phyloP scores from a whole-genome alignment of 2,113 vertebrate species.

The Alouatta palliata region DNA sequence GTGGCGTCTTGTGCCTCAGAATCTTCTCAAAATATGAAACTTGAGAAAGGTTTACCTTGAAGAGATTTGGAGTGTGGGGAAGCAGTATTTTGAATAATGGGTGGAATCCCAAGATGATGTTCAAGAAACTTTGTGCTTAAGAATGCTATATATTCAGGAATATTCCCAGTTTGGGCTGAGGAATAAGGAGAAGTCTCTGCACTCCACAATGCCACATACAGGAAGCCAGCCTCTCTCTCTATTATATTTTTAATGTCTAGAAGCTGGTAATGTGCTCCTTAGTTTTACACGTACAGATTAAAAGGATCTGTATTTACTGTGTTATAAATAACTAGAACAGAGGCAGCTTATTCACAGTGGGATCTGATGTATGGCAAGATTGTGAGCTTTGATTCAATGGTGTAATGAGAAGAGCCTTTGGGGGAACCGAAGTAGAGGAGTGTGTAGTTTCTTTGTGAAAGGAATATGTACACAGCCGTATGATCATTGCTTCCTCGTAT shows the following conservation, averaged over 20 bases:
- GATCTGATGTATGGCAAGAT: neutral
- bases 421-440: neutral
- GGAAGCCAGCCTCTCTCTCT: neutral
- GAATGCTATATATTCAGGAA: neutral
- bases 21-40: neutral
- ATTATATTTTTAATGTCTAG: neutral
- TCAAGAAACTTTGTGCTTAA: neutral
- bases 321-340: neutral
- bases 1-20: neutral
- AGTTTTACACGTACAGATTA: neutral
- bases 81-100: neutral
- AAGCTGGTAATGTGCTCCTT: neutral
- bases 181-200: neutral
- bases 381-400: neutral
- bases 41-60: neutral
- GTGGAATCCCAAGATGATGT: neutral
- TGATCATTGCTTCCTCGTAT: neutral
- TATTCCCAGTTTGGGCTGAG: neutral
- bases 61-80: neutral
- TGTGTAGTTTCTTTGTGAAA: no score
- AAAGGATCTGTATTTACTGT: neutral
- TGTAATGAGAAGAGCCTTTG: neutral
- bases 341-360: neutral
- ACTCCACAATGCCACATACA: no score
- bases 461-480: rapidly evolving